Conservation (phyloP, 2,888 invertebrate species). For the Carcina quercana region DNA sequence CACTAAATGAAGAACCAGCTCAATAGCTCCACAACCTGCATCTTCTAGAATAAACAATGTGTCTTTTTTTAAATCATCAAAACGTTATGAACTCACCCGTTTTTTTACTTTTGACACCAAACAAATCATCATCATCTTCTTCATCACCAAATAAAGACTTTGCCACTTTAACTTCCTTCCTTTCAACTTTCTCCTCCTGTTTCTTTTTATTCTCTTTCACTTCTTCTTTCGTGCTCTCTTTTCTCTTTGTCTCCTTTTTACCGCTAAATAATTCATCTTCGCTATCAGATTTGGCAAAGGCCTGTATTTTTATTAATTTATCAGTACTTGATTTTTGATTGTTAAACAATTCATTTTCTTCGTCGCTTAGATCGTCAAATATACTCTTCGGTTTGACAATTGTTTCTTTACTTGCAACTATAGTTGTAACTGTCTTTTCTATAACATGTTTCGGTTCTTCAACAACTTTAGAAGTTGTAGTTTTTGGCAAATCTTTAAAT, state of each 20-base stretch:
- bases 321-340: slow-evolving; percentile 24
- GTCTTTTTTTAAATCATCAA: too few species aligned
- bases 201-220: slow-evolving; percentile 1
- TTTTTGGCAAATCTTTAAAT: slow-evolving; percentile 4
- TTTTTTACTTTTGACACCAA: slow-evolving; percentile 22
- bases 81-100: background rate
- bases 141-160: slow-evolving; percentile 51
- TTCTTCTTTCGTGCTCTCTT: slow-evolving; percentile 5
- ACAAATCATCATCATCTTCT: slow-evolving; percentile 49
- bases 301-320: slow-evolving; percentile 23
- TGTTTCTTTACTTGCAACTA: background rate
- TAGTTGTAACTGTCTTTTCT: background rate
- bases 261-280: slow-evolving; percentile 47
- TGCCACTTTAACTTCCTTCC: slow-evolving; percentile 25
- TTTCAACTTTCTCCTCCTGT: slow-evolving; percentile 6
- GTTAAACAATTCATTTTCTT: slow-evolving; percentile 43
- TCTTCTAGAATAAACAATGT: too few species aligned
- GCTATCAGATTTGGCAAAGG: slow-evolving; percentile 49
- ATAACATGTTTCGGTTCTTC: background rate
- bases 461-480: slow-evolving; percentile 1
- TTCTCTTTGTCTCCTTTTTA: slow-evolving; percentile 19
- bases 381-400: slow-evolving; percentile 22
- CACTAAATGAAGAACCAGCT: too few species aligned
- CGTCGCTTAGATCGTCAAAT: slow-evolving; percentile 46
- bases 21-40: too few species aligned